phyloP scores from a whole-genome alignment of 92 coral and sea anemone genomes.

The Epizoanthus rinbou region DNA sequence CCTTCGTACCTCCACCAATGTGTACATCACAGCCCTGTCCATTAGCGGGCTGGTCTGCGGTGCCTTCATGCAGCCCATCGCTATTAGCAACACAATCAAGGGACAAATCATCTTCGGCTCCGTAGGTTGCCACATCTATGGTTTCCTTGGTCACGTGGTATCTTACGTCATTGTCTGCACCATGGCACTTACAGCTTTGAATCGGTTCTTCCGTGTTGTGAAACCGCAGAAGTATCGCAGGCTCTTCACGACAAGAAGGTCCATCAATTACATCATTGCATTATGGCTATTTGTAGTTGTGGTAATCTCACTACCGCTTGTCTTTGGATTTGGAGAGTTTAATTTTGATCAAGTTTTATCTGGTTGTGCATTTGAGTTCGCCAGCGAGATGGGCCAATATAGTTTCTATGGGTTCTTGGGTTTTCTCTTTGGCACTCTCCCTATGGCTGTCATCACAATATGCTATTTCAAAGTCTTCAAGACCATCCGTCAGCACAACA shows the following conservation, averaged over 20 bases:
- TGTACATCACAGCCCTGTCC: conserved; percentile 28
- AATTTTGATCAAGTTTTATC: conserved; percentile 6
- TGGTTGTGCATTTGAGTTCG: conserved; percentile 14
- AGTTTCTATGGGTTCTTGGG: conserved; percentile 16
- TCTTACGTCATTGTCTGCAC: conserved; percentile 27
- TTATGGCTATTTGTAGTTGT: conserved; percentile 6
- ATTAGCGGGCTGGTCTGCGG: conserved; percentile 30
- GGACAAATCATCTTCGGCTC: conserved; percentile 21
- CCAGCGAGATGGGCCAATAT: background rate
- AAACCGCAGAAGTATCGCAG: conserved; percentile 44
- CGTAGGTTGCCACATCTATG: conserved; percentile 16
- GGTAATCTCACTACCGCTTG: background rate
- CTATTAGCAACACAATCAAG: conserved; percentile 13
- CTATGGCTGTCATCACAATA: conserved; percentile 4
- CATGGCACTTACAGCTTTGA: conserved; percentile 29
- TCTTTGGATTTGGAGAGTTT: conserved; percentile 10
- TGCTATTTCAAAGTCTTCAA: conserved; percentile 22
- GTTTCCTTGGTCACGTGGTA: conserved; percentile 33
- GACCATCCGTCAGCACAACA: conserved; percentile 20
- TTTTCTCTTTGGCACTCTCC: conserved; percentile 18
- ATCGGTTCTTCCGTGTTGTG: conserved; percentile 39
- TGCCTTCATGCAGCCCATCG: conserved; percentile 27
- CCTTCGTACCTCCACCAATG: conserved; percentile 37
- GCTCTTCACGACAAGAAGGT: conserved; percentile 27
- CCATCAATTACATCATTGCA: conserved; percentile 13